These are phyloP conservation scores for Stictocephala bisonia DNA, from an alignment of 2,888 invertebrate genomes.

Conservation along the genomic window DNA sequence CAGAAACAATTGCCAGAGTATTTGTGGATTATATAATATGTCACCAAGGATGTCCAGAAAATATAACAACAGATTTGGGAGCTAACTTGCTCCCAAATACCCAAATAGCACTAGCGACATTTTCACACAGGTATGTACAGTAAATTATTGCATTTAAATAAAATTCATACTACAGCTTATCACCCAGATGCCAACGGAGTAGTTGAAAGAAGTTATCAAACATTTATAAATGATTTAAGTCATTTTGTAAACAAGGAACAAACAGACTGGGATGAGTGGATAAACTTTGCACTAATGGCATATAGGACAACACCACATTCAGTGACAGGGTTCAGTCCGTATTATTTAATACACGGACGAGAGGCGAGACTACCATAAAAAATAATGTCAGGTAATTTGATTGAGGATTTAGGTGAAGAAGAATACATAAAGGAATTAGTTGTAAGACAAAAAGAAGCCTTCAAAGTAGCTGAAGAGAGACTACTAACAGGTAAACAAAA, in stretches of 20 bases:
- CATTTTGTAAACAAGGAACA: slow-evolving; percentile 56
- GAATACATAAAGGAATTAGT: not conserved
- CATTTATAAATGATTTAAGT: slow-evolving; percentile 60
- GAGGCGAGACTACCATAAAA: slow-evolving; percentile 27
- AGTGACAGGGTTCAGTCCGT: too few relatives aligned
- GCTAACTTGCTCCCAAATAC: too few relatives aligned
- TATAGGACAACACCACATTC: too few relatives aligned
- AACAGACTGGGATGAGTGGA: slow-evolving; percentile 61
- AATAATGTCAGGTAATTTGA: too few relatives aligned
- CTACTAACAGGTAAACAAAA: not conserved
- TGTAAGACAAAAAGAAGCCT: too few relatives aligned
- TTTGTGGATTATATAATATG: slow-evolving; percentile 60
- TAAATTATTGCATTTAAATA: not conserved
- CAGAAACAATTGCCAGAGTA: slow-evolving; percentile 59
- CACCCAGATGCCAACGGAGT: too few relatives aligned
- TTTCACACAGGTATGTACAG: slow-evolving; percentile 58
- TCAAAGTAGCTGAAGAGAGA: too few relatives aligned
- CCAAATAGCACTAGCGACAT: slow-evolving; percentile 60
- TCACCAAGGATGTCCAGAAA: slow-evolving; percentile 62
- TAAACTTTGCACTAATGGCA: slow-evolving; percentile 59
- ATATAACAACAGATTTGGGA: slow-evolving; percentile 63
- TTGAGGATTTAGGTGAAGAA: too few relatives aligned
- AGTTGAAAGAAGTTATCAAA: slow-evolving; percentile 60
- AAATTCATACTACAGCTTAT: too few relatives aligned
- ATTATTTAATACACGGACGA: slow-evolving; percentile 44